These are phyloP conservation scores for Crepidodera aurea DNA, from an alignment of 2,888 invertebrate genomes.

Conservation along the genomic window DNA sequence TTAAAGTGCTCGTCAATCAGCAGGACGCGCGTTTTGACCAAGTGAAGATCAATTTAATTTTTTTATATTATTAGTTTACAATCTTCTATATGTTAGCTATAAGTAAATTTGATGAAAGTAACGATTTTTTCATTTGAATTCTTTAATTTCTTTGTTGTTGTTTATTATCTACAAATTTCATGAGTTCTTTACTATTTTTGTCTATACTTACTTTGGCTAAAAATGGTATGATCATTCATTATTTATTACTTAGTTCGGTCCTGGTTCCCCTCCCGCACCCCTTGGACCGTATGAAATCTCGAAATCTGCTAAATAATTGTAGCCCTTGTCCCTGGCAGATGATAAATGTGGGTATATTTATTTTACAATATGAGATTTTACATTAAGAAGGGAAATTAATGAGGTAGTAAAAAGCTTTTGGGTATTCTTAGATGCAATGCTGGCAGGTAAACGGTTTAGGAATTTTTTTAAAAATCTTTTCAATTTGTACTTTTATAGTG, in stretches of 20 bases:
- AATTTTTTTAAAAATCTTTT: conserved; percentile 36
- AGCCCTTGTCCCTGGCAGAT: conserved; percentile 52
- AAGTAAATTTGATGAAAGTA: too few species aligned
- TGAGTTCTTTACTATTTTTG: too few species aligned
- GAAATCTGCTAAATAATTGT: conserved; percentile 58
- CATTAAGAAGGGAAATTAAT: conserved; percentile 47
- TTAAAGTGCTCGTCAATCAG: too few species aligned
- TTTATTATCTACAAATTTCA: too few species aligned
- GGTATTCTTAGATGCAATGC: conserved; percentile 32
- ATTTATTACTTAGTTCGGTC: background rate
- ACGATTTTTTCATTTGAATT: too few species aligned
- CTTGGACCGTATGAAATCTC: conserved; percentile 47
- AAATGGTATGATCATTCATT: too few species aligned
- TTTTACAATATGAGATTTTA: conserved; percentile 47
- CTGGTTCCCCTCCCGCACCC: conserved; percentile 36
- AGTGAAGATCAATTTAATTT: too few species aligned
- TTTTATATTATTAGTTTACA: too few species aligned
- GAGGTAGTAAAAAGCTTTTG: conserved; percentile 41
- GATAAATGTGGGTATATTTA: conserved; percentile 54
- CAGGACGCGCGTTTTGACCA: too few species aligned
- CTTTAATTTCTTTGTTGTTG: too few species aligned
- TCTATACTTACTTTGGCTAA: too few species aligned
- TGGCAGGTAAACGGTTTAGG: conserved; percentile 34
- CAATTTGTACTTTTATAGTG: conserved; percentile 25
- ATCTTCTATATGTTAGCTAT: too few species aligned